phyloP scores from a whole-genome alignment of 1,140 invertebrate species.

The Whitmania pigra region DNA sequence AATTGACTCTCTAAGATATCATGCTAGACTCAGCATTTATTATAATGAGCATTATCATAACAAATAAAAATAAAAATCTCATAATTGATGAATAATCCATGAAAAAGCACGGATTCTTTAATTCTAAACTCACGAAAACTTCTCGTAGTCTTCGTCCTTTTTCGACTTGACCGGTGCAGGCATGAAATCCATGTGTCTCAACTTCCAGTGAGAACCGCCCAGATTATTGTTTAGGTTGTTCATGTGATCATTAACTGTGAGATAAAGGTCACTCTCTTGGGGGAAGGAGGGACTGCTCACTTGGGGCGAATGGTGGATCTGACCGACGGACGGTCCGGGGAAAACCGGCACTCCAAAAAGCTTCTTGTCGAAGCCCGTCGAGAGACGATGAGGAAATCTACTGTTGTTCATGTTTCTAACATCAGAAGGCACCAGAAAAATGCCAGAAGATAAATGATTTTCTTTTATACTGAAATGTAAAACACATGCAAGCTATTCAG shows the following conservation, averaged over 20 bases:
- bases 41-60: too few relatives aligned
- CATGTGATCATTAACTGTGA: not conserved
- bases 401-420: not conserved
- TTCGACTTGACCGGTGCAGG: conserved; percentile 9
- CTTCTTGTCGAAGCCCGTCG: not conserved
- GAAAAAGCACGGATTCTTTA: too few relatives aligned
- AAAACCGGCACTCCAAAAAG: not conserved
- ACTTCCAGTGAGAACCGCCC: conserved; percentile 6
- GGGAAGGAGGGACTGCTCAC: not conserved
- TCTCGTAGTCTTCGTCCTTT: conserved; percentile 19
- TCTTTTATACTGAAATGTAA: not conserved
- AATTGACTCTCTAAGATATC: too few relatives aligned
- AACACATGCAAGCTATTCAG: too few relatives aligned
- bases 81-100: too few relatives aligned
- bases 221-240: not conserved
- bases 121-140: conserved; percentile 11
- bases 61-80: too few relatives aligned
- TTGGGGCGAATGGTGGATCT: not conserved
- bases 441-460: not conserved
- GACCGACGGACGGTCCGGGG: not conserved
- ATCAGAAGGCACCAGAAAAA: not conserved
- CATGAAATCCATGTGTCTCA: conserved; percentile 20
- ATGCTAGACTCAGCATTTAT: too few relatives aligned
- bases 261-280: not conserved
- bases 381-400: not conserved